A percentile compares a stretch with the other conserved stretches of the same genome.
phyloP scores from a whole-genome alignment of 2,113 vertebrate genomes.

The Tenrec ecaudatus region DNA sequence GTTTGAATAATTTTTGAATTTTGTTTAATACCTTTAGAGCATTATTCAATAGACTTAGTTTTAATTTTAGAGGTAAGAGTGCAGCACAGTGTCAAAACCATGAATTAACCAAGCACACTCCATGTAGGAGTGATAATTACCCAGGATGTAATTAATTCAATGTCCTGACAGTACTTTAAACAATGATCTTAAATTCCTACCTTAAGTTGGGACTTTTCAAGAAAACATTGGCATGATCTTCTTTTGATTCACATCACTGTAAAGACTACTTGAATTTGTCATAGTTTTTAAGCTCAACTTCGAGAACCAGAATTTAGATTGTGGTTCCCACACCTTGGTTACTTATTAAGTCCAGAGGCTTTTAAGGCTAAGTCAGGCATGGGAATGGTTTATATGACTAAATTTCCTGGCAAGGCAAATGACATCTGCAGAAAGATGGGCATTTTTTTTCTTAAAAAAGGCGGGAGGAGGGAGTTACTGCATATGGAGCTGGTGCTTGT shows the following conservation, averaged over 20 bases:
- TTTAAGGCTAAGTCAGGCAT: conserved; percentile 70
- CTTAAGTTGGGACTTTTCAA: conserved; percentile 32
- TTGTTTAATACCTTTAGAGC: not conserved
- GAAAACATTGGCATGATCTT: not conserved
- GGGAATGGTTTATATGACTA: conserved; percentile 61
- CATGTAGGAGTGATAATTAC: not conserved
- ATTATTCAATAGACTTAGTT: conserved; percentile 18
- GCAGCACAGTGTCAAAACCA: conserved; percentile 10
- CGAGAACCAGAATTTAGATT: conserved; percentile 35
- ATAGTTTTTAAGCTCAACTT: not conserved
- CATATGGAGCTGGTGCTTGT: conserved; percentile 62
- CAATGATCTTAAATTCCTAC: conserved; percentile 32
- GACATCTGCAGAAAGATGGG: conserved; percentile 55
- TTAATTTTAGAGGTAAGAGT: not conserved
- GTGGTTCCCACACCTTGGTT: conserved; percentile 56
- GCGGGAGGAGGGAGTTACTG: conserved; percentile 21
- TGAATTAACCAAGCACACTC: not conserved
- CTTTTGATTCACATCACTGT: not conserved
- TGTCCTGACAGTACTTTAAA: not conserved
- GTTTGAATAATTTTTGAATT: not conserved
- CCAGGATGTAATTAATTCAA: not conserved
- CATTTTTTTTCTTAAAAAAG: conserved; percentile 38
- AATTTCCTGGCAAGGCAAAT: conserved; percentile 64
- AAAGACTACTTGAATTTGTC: conserved; percentile 35
- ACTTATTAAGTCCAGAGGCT: conserved; percentile 31